A percentile compares a stretch with the other conserved stretches of the same genome.
These are phyloP conservation scores for Dasypogon diadema DNA, from an alignment of 2,888 invertebrate species.

Conservation along the genomic window DNA sequence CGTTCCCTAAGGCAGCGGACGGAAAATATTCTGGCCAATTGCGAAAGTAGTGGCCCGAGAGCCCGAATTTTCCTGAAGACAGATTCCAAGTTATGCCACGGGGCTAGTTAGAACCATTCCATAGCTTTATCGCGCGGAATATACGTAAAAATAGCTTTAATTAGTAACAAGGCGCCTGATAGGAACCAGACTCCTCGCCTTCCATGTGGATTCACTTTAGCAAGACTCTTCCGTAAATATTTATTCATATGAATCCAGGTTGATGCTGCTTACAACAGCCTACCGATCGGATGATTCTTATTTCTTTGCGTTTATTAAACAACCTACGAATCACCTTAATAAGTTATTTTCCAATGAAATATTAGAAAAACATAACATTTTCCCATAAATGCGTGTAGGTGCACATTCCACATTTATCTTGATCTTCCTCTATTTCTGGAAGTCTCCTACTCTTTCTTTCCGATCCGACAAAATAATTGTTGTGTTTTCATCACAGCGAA, in stretches of 20 bases:
- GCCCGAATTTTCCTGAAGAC: not conserved
- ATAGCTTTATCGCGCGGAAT: not conserved
- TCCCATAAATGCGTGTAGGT: constrained; percentile 12
- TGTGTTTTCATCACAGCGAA: constrained; percentile 38
- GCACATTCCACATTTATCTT: constrained; percentile 30
- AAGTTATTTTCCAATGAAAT: constrained; percentile 1
- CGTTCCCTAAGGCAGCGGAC: not conserved
- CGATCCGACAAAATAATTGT: constrained; percentile 27
- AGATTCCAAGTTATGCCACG: not conserved
- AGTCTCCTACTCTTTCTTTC: constrained; percentile 9
- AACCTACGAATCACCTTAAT: not conserved
- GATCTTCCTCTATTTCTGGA: constrained; percentile 33
- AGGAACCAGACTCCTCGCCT: constrained; percentile 23
- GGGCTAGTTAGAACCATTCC: constrained; percentile 9
- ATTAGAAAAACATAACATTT: constrained; percentile 16
- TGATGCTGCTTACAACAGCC: not conserved
- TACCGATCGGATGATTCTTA: constrained; percentile 12
- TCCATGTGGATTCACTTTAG: constrained; percentile 40
- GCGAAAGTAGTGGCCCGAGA: not conserved
- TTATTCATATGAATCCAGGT: constrained; percentile 29
- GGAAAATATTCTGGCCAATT: constrained; percentile 7
- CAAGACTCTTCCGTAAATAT: constrained; percentile 45
- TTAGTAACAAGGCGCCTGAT: constrained; percentile 45
- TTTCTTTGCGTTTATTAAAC: not conserved
- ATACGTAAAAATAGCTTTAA: constrained; percentile 33